phyloP scores from a whole-genome alignment of 2,888 invertebrate species.

The Neocrepidodera transversa region DNA sequence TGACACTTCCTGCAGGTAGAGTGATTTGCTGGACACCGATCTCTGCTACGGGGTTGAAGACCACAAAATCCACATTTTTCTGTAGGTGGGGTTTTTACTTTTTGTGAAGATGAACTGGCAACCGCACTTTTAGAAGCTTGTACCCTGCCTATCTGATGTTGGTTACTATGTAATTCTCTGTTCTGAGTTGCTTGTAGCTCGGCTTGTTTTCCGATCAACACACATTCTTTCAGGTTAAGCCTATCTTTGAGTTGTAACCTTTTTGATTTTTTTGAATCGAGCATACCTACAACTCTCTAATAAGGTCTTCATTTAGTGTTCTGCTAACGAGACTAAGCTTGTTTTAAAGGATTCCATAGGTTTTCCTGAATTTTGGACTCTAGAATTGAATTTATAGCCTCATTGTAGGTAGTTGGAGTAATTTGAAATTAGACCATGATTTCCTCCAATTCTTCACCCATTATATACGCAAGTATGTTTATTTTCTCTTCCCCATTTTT shows the following conservation, averaged over 20 bases:
- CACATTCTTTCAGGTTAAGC: conserved; percentile 16
- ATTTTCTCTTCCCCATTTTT: conserved; percentile 37
- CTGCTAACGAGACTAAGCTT: conserved; percentile 38
- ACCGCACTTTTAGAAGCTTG: background rate
- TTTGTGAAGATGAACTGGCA: background rate
- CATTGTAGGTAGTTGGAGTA: no score
- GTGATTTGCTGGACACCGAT: conserved; percentile 26
- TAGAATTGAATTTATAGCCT: conserved; percentile 33
- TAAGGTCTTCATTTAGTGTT: conserved; percentile 41
- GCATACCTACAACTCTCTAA: conserved; percentile 45
- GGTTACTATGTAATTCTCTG: background rate
- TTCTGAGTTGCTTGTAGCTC: conserved; percentile 25
- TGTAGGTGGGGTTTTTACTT: no score
- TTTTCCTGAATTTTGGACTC: conserved; percentile 37
- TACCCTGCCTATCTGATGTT: background rate
- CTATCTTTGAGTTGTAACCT: background rate
- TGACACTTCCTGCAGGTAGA: conserved; percentile 26
- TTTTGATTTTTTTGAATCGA: conserved; percentile 38
- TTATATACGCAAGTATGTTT: conserved; percentile 40
- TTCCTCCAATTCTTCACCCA: conserved; percentile 31
- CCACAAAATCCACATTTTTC: conserved; percentile 16
- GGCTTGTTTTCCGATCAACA: conserved; percentile 27
- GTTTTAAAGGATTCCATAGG: conserved; percentile 38
- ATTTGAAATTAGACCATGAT: no score
- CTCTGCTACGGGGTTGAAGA: conserved; percentile 14